Conservation (phyloP, 2,797 vertebrate genomes). For the Kryptopterus vitreolus region DNA sequence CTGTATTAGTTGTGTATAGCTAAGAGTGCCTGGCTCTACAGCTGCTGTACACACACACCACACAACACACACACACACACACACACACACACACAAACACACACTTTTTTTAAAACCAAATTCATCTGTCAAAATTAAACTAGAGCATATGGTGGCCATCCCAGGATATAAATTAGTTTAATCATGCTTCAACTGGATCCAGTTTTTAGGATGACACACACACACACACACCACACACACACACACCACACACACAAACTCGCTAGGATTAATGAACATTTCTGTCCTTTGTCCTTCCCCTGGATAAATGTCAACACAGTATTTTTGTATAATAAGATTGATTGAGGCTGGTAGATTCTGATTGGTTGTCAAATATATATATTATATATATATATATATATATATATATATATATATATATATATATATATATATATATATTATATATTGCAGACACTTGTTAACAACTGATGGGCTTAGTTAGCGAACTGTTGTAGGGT, state of each 20-base stretch:
- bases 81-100: constrained; percentile 16
- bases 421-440: too few relatives aligned
- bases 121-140: constrained; percentile 36
- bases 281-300: not conserved
- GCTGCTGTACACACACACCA: constrained; percentile 16
- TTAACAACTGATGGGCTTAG: too few relatives aligned
- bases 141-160: constrained; percentile 34
- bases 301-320: not conserved
- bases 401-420: too few relatives aligned
- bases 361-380: too few relatives aligned
- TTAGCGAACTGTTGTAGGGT: too few relatives aligned
- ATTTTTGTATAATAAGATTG: too few relatives aligned
- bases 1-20: constrained; percentile 6
- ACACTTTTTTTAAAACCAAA: not conserved
- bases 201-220: not conserved
- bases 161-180: constrained; percentile 24
- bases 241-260: constrained; percentile 21
- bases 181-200: constrained; percentile 22
- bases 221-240: constrained; percentile 27
- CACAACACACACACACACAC: constrained; percentile 28
- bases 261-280: not conserved
- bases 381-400: too few relatives aligned
- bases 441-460: too few relatives aligned
- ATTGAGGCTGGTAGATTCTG: too few relatives aligned
- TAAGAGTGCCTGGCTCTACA: constrained; percentile 8